phyloP scores from a whole-genome alignment of 2,888 invertebrate species.

The Yponomeuta cagnagella region DNA sequence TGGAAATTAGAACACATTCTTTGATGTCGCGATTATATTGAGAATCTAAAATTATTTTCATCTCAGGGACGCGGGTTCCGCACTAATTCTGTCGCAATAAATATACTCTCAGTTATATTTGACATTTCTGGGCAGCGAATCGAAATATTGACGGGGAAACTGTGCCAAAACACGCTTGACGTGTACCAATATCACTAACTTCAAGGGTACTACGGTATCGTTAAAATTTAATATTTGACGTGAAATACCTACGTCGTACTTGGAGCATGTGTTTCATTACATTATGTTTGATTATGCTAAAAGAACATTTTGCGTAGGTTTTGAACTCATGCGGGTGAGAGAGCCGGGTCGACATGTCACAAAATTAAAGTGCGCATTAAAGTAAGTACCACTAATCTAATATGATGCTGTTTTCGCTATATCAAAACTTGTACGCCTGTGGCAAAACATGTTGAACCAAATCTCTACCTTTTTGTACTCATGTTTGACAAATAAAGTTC shows the following conservation, averaged over 20 bases:
- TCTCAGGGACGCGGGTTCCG: slow-evolving; percentile 48
- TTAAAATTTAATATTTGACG: neutral
- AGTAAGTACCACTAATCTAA: neutral
- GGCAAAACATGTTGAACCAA: too few species aligned
- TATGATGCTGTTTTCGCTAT: too few species aligned
- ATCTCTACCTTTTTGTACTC: too few species aligned
- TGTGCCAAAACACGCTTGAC: slow-evolving; percentile 55
- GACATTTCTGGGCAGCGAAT: slow-evolving; percentile 68
- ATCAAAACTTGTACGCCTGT: too few species aligned
- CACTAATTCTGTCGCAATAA: slow-evolving; percentile 65
- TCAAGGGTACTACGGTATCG: slow-evolving; percentile 1
- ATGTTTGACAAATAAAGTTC: too few species aligned
- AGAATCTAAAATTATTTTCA: slow-evolving; percentile 34
- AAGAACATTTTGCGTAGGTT: neutral
- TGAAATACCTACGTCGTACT: neutral
- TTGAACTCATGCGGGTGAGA: too few species aligned
- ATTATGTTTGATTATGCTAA: neutral
- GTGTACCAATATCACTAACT: slow-evolving; percentile 22
- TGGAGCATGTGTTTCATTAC: neutral
- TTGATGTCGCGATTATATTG: slow-evolving; percentile 18
- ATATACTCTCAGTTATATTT: slow-evolving; percentile 53
- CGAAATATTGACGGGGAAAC: slow-evolving; percentile 62
- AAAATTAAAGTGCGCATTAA: slow-evolving; percentile 49
- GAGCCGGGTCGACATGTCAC: neutral
- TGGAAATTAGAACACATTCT: slow-evolving; percentile 15